A percentile compares a stretch with the other conserved stretches of the same genome.
These are phyloP conservation scores for Strigops habroptila DNA, from an alignment of 2,113 vertebrate genomes.

Conservation along the genomic window DNA sequence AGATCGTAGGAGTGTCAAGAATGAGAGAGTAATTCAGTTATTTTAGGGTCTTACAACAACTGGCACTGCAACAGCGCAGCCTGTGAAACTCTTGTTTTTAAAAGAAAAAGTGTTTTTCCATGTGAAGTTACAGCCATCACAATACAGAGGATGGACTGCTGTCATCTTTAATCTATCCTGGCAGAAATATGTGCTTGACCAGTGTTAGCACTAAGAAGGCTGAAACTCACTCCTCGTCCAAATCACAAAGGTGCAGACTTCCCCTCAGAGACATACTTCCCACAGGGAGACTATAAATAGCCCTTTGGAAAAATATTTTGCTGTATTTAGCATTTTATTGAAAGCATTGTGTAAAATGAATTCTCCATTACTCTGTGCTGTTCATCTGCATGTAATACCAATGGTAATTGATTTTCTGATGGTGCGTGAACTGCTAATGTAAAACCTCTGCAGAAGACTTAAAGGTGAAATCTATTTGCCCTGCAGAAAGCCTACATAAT, in stretches of 20 bases:
- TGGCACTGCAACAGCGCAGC: neutral
- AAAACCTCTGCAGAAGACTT: slow-evolving; percentile 36
- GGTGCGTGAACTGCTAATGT: slow-evolving; percentile 38
- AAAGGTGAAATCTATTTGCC: slow-evolving; percentile 44
- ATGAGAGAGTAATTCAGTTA: neutral
- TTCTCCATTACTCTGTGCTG: slow-evolving; percentile 42
- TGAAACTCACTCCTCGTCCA: neutral
- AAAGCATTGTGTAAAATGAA: slow-evolving; percentile 58
- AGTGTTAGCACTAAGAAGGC: neutral
- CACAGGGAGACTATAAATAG: slow-evolving; percentile 59
- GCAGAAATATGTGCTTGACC: neutral
- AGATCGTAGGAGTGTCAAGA: slow-evolving; percentile 21
- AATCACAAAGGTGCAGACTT: slow-evolving; percentile 34
- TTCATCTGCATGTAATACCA: slow-evolving; percentile 50
- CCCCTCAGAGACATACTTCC: neutral
- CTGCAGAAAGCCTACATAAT: neutral
- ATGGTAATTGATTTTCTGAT: slow-evolving; percentile 56
- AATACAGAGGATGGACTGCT: neutral
- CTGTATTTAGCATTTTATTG: slow-evolving; percentile 68
- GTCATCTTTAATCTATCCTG: neutral
- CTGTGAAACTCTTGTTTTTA: neutral
- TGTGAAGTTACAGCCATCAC: neutral
- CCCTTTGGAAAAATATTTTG: slow-evolving; percentile 63
- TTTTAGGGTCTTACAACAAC: slow-evolving; percentile 16
- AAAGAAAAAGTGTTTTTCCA: neutral